phyloP scores from a whole-genome alignment of 2,113 vertebrate species.

The Dendropsophus ebraccatus region DNA sequence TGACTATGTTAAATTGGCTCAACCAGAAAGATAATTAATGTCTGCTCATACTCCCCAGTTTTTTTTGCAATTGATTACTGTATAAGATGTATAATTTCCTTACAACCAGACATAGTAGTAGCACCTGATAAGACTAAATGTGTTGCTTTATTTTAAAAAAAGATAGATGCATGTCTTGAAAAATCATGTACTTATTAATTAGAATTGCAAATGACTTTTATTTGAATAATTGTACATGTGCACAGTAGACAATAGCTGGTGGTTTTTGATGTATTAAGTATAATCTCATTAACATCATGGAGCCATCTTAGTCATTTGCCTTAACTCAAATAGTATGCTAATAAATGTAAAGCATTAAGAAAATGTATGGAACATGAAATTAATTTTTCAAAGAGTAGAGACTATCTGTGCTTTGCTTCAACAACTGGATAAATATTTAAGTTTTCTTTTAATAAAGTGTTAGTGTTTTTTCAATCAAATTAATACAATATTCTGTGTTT shows the following conservation, averaged over 20 bases:
- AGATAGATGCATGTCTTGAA: slow-evolving; percentile 7
- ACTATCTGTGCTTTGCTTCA: too few species aligned
- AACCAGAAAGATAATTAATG: slow-evolving; percentile 70
- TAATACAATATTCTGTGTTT: too few species aligned
- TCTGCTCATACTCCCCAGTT: slow-evolving; percentile 45
- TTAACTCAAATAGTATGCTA: not conserved
- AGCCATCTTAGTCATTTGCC: not conserved
- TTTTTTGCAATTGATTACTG: slow-evolving; percentile 62
- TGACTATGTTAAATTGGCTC: slow-evolving; percentile 58
- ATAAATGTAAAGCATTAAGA: not conserved
- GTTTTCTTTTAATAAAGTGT: too few species aligned
- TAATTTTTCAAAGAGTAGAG: too few species aligned
- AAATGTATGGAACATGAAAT: too few species aligned
- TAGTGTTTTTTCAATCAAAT: too few species aligned
- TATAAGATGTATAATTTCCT: slow-evolving; percentile 19
- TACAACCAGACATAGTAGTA: not conserved
- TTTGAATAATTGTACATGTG: slow-evolving; percentile 5
- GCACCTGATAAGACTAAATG: not conserved
- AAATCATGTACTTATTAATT: slow-evolving; percentile 36
- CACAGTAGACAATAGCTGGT: not conserved
- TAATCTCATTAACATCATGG: slow-evolving; percentile 20
- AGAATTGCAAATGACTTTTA: slow-evolving; percentile 31
- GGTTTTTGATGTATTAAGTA: slow-evolving; percentile 19
- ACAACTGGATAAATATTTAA: too few species aligned
- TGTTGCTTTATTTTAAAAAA: slow-evolving; percentile 6